Evolutionary conservation across 1,140 invertebrate species (phyloP).

Genomic region (Drosophila micromelanica): DNA sequence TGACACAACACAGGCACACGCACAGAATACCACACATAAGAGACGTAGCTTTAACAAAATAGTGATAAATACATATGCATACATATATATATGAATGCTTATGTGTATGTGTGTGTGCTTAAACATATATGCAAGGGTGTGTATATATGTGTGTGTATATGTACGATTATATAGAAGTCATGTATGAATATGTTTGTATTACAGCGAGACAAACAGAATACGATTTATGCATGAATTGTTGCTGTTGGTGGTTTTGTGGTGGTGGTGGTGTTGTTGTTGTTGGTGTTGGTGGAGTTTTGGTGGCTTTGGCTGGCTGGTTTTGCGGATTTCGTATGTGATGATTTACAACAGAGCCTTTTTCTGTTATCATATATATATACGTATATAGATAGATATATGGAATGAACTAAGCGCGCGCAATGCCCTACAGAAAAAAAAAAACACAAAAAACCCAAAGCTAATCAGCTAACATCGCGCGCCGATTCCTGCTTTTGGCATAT

Average conservation of each 20-base stretch:
- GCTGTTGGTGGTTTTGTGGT: constrained; percentile 17
- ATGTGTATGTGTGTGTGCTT: constrained; percentile 20
- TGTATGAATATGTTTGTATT: constrained; percentile 40
- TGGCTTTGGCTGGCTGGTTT: constrained; percentile 11
- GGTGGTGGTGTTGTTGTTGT: constrained; percentile 25
- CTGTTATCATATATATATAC: constrained; percentile 37
- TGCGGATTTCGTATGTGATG: constrained; percentile 42
- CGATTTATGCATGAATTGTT: constrained; percentile 50
- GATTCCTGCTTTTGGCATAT: constrained; percentile 10
- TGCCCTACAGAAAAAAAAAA: constrained; percentile 32
- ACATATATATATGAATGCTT: constrained; percentile 23
- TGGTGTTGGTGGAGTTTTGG: constrained; percentile 17
- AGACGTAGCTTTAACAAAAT: constrained; percentile 42
- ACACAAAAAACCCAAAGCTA: constrained; percentile 9
- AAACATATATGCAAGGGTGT: constrained; percentile 29
- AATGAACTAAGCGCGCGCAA: constrained; percentile 56
- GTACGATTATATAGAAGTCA: constrained; percentile 29
- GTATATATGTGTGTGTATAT: constrained; percentile 20
- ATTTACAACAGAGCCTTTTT: constrained; percentile 58
- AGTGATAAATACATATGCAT: constrained; percentile 45
- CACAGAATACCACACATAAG: constrained; percentile 15
- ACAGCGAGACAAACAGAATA: constrained; percentile 54
- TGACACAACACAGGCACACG: constrained; percentile 5
- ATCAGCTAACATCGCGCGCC: constrained; percentile 26
- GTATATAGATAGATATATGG: constrained; percentile 21